phyloP scores from a whole-genome alignment of 2,888 invertebrate genomes.

The Agyllia agylla region DNA sequence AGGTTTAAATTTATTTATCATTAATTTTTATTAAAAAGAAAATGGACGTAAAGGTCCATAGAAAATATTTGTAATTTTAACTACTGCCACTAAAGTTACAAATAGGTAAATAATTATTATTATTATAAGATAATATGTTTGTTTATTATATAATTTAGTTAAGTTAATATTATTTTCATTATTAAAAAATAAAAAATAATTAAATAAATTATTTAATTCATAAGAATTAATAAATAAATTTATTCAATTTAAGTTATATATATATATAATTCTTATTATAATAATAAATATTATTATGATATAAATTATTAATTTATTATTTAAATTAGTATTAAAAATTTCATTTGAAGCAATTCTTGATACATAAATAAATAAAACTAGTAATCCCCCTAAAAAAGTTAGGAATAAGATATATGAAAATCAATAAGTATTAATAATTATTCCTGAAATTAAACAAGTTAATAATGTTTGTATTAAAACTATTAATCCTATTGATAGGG shows the following conservation, averaged over 20 bases:
- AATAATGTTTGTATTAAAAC: slow-evolving; percentile 89
- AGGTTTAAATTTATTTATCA: slow-evolving; percentile 85
- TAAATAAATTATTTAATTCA: slow-evolving; percentile 80
- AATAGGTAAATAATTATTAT: slow-evolving; percentile 91
- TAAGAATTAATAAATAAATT: slow-evolving; percentile 82
- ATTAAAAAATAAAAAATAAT: slow-evolving; percentile 85
- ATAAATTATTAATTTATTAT: slow-evolving; percentile 81
- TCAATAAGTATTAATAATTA: slow-evolving; percentile 89
- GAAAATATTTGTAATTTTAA: slow-evolving; percentile 87
- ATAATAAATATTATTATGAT: slow-evolving; percentile 79
- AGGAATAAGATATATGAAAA: slow-evolving; percentile 92
- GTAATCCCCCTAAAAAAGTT: slow-evolving; percentile 92
- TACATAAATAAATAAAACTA: slow-evolving; percentile 93
- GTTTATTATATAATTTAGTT: slow-evolving; percentile 89
- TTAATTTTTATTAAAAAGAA: slow-evolving; percentile 81
- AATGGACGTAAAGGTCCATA: not conserved
- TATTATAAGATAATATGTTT: slow-evolving; percentile 87
- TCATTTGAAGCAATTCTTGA: slow-evolving; percentile 92
- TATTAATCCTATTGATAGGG: slow-evolving; percentile 89
- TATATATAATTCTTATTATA: slow-evolving; percentile 80
- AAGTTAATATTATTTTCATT: slow-evolving; percentile 86
- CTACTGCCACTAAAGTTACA: slow-evolving; percentile 90
- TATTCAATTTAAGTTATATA: slow-evolving; percentile 82
- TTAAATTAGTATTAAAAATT: slow-evolving; percentile 86
- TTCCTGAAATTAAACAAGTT: slow-evolving; percentile 86